Percentiles rank a stretch among this genome's conserved stretches.
Evolutionary conservation across 2,888 invertebrate species (phyloP).

Genomic region (Rhodophaea formosa): DNA sequence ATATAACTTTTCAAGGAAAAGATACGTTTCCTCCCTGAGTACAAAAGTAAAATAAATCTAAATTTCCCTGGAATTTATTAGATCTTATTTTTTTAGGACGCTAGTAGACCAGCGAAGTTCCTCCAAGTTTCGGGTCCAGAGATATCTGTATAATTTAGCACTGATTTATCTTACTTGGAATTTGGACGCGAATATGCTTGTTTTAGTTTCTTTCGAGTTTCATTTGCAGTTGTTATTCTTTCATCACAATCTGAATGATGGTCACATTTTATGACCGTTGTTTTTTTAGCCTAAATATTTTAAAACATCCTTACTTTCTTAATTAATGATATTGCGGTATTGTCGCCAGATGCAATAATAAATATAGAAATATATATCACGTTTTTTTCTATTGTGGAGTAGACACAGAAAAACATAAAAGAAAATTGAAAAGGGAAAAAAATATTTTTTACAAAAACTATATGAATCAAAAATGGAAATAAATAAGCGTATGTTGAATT

Average conservation of each 20-base stretch:
- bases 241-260: not conserved
- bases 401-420: no score
- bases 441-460: no score
- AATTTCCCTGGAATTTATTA: not conserved
- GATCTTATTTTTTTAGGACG: slow-evolving; percentile 4
- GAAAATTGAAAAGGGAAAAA: no score
- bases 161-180: not conserved
- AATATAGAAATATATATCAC: no score
- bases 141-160: slow-evolving; percentile 4
- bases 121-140: slow-evolving; percentile 3
- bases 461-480: no score
- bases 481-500: no score
- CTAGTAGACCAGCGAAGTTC: not conserved
- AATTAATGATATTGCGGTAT: not conserved
- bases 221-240: not conserved
- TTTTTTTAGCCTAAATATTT: not conserved
- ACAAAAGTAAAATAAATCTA: slow-evolving; percentile 7
- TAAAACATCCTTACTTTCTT: not conserved
- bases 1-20: no score
- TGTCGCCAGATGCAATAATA: no score
- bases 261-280: not conserved
- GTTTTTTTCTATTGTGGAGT: no score
- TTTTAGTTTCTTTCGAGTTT: slow-evolving; percentile 1
- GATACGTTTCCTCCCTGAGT: not conserved
- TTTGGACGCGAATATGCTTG: not conserved